Evolutionary conservation across 2,113 vertebrate species (phyloP), one percentile per base, ranked within the genome.

Genomic region (Perca schrenkii): DNA sequence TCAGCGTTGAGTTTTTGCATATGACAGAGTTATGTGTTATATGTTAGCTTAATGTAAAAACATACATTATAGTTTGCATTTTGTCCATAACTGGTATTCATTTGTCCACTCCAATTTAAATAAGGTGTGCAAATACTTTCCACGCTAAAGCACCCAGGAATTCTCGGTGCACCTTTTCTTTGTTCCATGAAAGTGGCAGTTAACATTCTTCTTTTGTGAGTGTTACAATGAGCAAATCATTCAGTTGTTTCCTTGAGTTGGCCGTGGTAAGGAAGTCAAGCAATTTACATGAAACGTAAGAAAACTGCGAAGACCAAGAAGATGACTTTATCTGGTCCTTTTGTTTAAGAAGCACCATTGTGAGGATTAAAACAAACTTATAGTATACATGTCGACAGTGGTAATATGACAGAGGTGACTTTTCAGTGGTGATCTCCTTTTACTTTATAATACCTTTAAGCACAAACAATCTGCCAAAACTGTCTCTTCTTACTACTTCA

Each of bases 161-260:
- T 76, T 69, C 34, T 49, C 31, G 2, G 2, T 36, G 0, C 17
- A 79, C 19, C 49, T 56, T 69, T 87, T 91, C 70, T 86, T 89
- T 71, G 31, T 90, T 88, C 74, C 89, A 81, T 67, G 4, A 76
- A 15, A 19, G 56, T 54, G 53, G 77, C 60, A 13, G 62, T 25
- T 36, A 65, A 80, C 54, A 19, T 53, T 3, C 11, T 22, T 28
- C 40, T 67, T 74, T 66, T 57, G 19, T 36, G 8, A 50, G 19
- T 22, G 31, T 28, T 21, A 57, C 21, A 25, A 1, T 15, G 19
- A 86, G 82, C 49, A 75, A 57, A 53, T 3, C 12, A 2, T 31
- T 46, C 21, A 52, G 25, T 21, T 69, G 54, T 71, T 81, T 66
- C 19, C 36, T 72, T 19, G 7, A 50, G 2, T 28, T 53, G 46